These are phyloP conservation scores for Venustaconcha ellipsiformis DNA, from an alignment of 1,140 invertebrate genomes.

Conservation along the genomic window DNA sequence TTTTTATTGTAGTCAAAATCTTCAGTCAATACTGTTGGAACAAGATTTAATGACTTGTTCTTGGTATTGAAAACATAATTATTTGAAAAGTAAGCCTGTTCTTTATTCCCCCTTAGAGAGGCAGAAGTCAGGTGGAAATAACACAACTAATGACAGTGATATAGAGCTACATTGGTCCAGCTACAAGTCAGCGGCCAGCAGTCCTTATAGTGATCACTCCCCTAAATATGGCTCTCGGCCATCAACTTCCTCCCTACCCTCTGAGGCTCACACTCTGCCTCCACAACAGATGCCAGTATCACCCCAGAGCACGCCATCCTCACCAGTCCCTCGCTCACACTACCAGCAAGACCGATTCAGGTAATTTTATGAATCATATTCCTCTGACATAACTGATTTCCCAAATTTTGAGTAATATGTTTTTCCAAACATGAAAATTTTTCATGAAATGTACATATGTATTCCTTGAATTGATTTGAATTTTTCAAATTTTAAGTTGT, in stretches of 20 bases:
- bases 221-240: conserved; percentile 45
- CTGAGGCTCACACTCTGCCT: conserved; percentile 40
- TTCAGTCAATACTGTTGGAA: too few species aligned
- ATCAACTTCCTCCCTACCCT: conserved; percentile 61
- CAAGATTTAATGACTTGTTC: too few species aligned
- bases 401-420: too few species aligned
- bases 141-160: conserved; percentile 71
- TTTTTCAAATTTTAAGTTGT: too few species aligned
- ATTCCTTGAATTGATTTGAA: too few species aligned
- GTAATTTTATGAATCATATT: conserved; percentile 25
- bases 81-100: too few species aligned
- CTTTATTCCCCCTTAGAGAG: conserved; percentile 71
- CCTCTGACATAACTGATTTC: too few species aligned
- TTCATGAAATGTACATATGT: too few species aligned
- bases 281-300: conserved; percentile 37
- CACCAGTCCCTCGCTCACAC: conserved; percentile 48
- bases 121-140: conserved; percentile 72
- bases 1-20: too few species aligned
- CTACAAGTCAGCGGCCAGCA: conserved; percentile 45
- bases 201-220: conserved; percentile 53
- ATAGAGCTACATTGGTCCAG: conserved; percentile 86
- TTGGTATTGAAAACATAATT: too few species aligned
- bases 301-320: conserved; percentile 62
- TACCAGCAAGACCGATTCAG: conserved; percentile 18
- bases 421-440: too few species aligned